Conservation (phyloP, 2,113 vertebrate species). For the Phyllopteryx taeniolatus region DNA sequence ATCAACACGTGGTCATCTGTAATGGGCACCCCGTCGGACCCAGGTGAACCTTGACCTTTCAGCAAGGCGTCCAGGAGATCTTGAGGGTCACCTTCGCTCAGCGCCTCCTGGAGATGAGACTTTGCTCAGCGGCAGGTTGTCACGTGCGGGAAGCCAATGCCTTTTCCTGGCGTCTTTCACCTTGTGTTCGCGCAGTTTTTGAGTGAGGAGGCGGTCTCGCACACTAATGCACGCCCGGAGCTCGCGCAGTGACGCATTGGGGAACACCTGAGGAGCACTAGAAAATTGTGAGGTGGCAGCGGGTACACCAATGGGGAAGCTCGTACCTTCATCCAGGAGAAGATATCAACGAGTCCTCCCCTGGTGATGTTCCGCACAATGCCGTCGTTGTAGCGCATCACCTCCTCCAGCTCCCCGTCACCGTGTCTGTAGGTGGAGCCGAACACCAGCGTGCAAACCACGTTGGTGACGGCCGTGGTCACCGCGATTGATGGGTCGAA, state of each 20-base stretch:
- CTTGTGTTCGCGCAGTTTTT: conserved; percentile 76
- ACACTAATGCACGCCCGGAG: conserved; percentile 66
- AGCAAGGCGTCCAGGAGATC: conserved; percentile 77
- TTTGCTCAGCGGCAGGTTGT: background rate
- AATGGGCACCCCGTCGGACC: conserved; percentile 33
- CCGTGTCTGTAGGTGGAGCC: conserved; percentile 62
- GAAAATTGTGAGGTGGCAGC: background rate
- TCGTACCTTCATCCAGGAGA: conserved; percentile 72
- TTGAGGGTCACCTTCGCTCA: conserved; percentile 58
- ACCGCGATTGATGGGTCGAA: conserved; percentile 64
- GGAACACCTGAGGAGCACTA: conserved; percentile 47
- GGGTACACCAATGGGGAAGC: background rate
- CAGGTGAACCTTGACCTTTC: conserved; percentile 37
- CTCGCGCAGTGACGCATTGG: conserved; percentile 54
- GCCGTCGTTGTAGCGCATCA: conserved; percentile 73
- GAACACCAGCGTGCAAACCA: conserved; percentile 75
- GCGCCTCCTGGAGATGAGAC: conserved; percentile 41
- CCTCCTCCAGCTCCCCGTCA: conserved; percentile 67
- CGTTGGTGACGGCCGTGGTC: conserved; percentile 72
- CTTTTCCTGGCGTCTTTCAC: conserved; percentile 28
- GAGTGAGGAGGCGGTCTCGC: conserved; percentile 68
- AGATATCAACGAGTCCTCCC: conserved; percentile 74
- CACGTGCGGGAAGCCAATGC: background rate
- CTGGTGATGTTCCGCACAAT: conserved; percentile 73
- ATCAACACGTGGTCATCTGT: conserved; percentile 77